Evolutionary conservation across 2,888 invertebrate species (phyloP), one percentile per base, ranked within the genome.

Genomic region (Neoscelio sp.): DNA sequence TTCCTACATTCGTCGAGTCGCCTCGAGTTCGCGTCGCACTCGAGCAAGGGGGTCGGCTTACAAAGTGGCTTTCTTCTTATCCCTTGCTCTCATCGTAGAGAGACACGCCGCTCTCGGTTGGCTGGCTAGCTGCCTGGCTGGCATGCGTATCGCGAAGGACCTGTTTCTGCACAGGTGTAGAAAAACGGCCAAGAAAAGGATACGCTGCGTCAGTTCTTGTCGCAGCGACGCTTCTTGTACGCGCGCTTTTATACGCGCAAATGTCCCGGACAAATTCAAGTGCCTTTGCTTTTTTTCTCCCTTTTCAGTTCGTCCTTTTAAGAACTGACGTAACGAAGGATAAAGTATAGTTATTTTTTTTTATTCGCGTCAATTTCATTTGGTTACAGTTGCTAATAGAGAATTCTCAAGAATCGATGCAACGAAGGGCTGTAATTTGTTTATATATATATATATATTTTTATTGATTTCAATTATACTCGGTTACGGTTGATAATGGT

Each of bases 31-130:
- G 65, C 74, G 30, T 64, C 65, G 67, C 52, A 20, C 50, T 56
- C 67, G 68, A 64, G 26, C 77, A 58, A 70, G 77, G 67, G 78
- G 62, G 67, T 78, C 67, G 62, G 42, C 78, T 78, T 78, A 78
- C 68, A 73, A 58, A 83, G 75, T 77, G 68, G 79, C 81, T 80
- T 73, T 78, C 80, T 74, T 77, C 79, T 67, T 46, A 71, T 79
- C 58, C 64, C 67, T 58, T 74, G 64, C 40, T 65, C 50, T 77
- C 65, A 56, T 65, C 65, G 56, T 65, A 56, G 28, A 60, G 46
- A 46, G 73, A 71, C 60, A 62, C 62, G 52, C 54, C 54, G 54
- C 48, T 38, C 71, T 60, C 40, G 50, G 52, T 52, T 50, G 40
- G 70, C 15, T 46, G 54, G 73, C 64, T 64, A 64, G 48, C 48